A percentile compares a stretch with the other conserved stretches of the same genome.
Conservation (phyloP, 2,888 invertebrate genomes). For the Hypomecis punctinalis region DNA sequence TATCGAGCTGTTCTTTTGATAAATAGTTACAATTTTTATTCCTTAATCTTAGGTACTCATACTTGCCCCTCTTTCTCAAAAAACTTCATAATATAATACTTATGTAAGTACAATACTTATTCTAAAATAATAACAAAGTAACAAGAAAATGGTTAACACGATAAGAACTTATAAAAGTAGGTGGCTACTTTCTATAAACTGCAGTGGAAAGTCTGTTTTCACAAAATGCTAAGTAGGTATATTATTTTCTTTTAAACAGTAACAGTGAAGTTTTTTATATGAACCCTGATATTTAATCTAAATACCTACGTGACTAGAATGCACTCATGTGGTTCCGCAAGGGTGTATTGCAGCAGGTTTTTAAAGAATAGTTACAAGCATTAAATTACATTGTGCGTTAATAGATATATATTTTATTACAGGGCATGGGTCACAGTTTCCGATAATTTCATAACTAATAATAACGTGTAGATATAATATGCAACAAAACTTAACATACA, state of each 20-base stretch:
- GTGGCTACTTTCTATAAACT: constrained; percentile 26
- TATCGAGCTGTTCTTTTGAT: too few species aligned
- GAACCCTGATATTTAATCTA: constrained; percentile 11
- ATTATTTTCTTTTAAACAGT: constrained; percentile 20
- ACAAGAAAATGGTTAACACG: background rate
- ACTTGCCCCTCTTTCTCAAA: background rate
- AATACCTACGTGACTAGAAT: constrained; percentile 23
- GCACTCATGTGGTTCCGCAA: background rate
- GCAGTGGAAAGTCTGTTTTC: constrained; percentile 63
- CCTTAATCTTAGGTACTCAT: background rate
- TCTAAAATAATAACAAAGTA: background rate
- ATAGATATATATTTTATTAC: too few species aligned
- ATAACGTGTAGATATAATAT: too few species aligned
- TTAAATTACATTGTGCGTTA: too few species aligned
- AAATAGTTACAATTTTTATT: background rate
- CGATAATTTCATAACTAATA: too few species aligned
- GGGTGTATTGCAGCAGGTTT: too few species aligned
- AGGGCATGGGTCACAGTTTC: too few species aligned
- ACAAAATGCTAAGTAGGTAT: constrained; percentile 54
- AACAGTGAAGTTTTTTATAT: constrained; percentile 2
- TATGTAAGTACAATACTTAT: background rate
- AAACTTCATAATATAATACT: constrained; percentile 11
- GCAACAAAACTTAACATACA: too few species aligned
- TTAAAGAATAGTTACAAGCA: too few species aligned
- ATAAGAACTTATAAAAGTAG: background rate